Percentiles rank a stretch among this genome's conserved stretches.
Conservation (phyloP, 2,797 vertebrate genomes). For the Geotrypetes seraphini region DNA sequence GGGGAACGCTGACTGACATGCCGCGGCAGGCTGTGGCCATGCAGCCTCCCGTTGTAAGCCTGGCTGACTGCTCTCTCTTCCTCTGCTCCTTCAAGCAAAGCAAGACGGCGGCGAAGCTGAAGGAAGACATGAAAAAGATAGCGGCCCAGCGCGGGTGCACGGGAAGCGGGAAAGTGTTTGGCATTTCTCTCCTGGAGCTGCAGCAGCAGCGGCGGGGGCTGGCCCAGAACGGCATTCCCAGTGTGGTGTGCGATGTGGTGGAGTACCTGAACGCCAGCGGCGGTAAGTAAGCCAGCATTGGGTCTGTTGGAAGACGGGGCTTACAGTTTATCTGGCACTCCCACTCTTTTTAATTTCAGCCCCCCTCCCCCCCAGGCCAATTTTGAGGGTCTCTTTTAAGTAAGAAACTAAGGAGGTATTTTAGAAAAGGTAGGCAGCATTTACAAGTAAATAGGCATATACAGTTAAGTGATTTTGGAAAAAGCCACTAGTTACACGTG, state of each 20-base stretch:
- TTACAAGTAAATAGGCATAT: too few relatives aligned
- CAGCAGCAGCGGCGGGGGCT: constrained; percentile 56
- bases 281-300: too few relatives aligned
- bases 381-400: too few relatives aligned
- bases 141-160: constrained; percentile 51
- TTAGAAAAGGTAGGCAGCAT: too few relatives aligned
- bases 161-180: constrained; percentile 48
- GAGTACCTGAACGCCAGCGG: constrained; percentile 60
- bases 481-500: too few relatives aligned
- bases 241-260: constrained; percentile 65
- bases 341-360: too few relatives aligned
- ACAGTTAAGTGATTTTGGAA: too few relatives aligned
- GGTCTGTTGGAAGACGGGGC: too few relatives aligned
- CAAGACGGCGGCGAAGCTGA: constrained; percentile 67
- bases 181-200: constrained; percentile 59
- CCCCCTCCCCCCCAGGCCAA: too few relatives aligned
- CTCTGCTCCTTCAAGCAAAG: constrained; percentile 68
- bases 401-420: too few relatives aligned
- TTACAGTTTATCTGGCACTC: neutral
- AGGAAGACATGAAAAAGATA: constrained; percentile 84
- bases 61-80: constrained; percentile 43
- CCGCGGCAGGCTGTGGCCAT: neutral
- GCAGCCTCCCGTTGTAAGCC: constrained; percentile 25
- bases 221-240: constrained; percentile 63
- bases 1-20: neutral